phyloP scores from a whole-genome alignment of 2,113 vertebrate genomes.

The Hyperopisus bebe region DNA sequence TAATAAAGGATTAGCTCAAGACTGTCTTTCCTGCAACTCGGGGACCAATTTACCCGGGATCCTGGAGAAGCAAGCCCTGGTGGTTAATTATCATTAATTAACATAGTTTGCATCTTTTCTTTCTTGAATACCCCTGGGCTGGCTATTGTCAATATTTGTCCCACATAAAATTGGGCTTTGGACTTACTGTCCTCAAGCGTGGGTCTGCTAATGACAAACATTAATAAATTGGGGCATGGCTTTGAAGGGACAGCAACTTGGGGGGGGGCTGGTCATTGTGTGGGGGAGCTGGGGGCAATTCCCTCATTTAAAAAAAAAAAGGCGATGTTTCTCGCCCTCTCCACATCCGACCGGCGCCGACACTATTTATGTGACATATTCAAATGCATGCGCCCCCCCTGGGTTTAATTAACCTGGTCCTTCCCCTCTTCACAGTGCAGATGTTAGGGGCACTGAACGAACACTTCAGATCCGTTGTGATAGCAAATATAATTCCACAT shows the following conservation, averaged over 20 bases:
- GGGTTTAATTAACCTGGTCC: constrained; percentile 73
- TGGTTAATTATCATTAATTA: constrained; percentile 80
- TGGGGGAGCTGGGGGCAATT: constrained; percentile 34
- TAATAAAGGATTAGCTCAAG: constrained; percentile 76
- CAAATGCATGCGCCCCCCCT: constrained; percentile 49
- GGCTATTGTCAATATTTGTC: constrained; percentile 72
- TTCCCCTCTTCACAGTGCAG: constrained; percentile 56
- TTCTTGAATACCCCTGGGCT: constrained; percentile 59
- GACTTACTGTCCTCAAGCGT: constrained; percentile 59
- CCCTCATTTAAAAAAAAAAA: constrained; percentile 4
- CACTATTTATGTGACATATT: constrained; percentile 64
- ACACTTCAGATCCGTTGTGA: constrained; percentile 18
- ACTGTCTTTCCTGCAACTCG: constrained; percentile 66
- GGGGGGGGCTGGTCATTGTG: constrained; percentile 16
- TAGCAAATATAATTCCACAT: constrained; percentile 34
- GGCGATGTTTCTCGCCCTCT: constrained; percentile 45
- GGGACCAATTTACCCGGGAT: constrained; percentile 75
- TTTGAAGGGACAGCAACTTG: constrained; percentile 17
- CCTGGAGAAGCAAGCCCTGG: constrained; percentile 63
- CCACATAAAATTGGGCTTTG: constrained; percentile 55
- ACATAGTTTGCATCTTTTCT: constrained; percentile 73
- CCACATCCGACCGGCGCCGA: constrained; percentile 41
- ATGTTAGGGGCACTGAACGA: constrained; percentile 42
- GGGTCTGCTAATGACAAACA: constrained; percentile 60
- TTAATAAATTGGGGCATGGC: constrained; percentile 58